These are phyloP conservation scores for Cosmia pyralina DNA, from an alignment of 2,888 invertebrate genomes.

Conservation along the genomic window DNA sequence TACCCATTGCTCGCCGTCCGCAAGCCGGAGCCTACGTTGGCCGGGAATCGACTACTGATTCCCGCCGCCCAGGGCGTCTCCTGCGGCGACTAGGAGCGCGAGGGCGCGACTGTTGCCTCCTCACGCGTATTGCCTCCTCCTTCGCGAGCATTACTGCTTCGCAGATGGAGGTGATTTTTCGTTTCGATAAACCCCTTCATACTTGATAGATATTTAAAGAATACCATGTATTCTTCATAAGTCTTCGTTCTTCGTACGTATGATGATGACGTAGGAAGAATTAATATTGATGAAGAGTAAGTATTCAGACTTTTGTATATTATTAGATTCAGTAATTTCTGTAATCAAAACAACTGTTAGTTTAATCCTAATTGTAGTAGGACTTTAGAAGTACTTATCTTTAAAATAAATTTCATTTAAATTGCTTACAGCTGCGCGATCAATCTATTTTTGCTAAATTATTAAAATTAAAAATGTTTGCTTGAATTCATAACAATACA, in stretches of 20 bases:
- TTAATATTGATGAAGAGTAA: background rate
- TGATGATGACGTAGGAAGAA: background rate
- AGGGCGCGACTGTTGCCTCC: too few relatives aligned
- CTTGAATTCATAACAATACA: constrained; percentile 11
- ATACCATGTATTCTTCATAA: background rate
- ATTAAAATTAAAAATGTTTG: constrained; percentile 14
- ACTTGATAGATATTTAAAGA: background rate
- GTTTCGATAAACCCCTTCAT: background rate
- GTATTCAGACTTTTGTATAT: background rate
- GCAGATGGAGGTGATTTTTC: too few relatives aligned
- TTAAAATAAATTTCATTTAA: constrained; percentile 5
- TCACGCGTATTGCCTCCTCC: too few relatives aligned
- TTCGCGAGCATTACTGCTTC: too few relatives aligned
- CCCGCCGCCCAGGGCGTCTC: too few relatives aligned
- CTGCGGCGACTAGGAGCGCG: too few relatives aligned
- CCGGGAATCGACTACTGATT: too few relatives aligned
- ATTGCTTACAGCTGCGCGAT: constrained; percentile 1
- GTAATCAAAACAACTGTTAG: too few relatives aligned
- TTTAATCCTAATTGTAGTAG: background rate
- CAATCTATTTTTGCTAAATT: background rate
- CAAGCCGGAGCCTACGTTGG: too few relatives aligned
- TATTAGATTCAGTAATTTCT: background rate
- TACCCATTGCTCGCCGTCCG: too few relatives aligned
- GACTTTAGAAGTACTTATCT: background rate
- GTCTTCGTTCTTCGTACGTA: background rate